Evolutionary conservation across 1,140 invertebrate species (phyloP).

Genomic region (Campoletis sonorensis): DNA sequence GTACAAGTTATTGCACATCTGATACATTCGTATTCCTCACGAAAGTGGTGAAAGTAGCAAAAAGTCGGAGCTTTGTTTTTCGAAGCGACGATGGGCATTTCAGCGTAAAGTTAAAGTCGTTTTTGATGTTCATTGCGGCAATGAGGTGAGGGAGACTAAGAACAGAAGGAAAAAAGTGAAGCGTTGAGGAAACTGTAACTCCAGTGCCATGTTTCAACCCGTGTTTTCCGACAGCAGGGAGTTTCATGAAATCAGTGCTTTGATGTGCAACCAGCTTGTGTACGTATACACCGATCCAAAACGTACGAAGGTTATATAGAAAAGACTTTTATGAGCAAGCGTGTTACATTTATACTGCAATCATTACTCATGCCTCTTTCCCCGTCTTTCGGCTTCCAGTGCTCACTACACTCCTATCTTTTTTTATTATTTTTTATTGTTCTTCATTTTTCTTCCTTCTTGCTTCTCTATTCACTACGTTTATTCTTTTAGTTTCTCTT

Average conservation of each 20-base stretch:
- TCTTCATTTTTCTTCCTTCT: conserved; percentile 29
- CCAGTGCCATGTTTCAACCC: conserved; percentile 1
- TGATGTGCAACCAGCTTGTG: conserved; percentile 7
- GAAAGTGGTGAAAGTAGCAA: no score
- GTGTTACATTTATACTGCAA: conserved; percentile 46
- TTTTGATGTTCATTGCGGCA: background rate
- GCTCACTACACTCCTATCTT: conserved; percentile 26
- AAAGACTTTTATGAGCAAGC: conserved; percentile 33
- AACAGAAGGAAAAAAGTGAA: background rate
- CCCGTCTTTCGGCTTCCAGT: conserved; percentile 35
- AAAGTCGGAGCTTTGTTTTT: no score
- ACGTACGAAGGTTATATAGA: background rate
- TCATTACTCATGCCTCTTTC: conserved; percentile 45
- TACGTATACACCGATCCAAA: conserved; percentile 14
- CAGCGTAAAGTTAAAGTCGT: background rate
- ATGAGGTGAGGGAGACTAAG: background rate
- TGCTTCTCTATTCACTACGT: background rate
- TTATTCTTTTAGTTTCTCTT: background rate
- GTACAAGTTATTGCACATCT: no score
- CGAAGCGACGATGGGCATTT: background rate
- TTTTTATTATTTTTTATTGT: conserved; percentile 39
- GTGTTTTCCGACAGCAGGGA: background rate
- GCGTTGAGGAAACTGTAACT: conserved; percentile 1
- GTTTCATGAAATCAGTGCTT: conserved; percentile 18
- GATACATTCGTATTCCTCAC: no score